Evolutionary conservation across 92 coral and sea anemone genomes (phyloP).

Genomic region (Paragorgia papillata): DNA sequence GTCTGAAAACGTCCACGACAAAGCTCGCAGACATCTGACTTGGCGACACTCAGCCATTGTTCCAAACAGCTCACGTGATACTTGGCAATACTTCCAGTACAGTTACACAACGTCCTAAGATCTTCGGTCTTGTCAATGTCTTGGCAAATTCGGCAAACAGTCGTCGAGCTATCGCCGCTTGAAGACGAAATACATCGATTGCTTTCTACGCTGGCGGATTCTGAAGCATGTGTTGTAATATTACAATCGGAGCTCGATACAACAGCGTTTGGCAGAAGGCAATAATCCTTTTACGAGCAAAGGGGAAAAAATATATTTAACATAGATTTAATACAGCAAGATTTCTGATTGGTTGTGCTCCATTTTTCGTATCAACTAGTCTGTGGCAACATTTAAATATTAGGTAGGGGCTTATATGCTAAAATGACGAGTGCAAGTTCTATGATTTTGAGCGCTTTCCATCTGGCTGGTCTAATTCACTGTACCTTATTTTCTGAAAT

Average conservation of each 20-base stretch:
- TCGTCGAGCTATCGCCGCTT: constrained; percentile 22
- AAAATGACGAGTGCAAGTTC: too few relatives aligned
- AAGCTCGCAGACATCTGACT: constrained; percentile 79
- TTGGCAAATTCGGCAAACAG: constrained; percentile 84
- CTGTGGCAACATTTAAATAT: too few relatives aligned
- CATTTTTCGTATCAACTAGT: too few relatives aligned
- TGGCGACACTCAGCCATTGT: constrained; percentile 84
- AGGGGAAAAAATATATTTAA: not conserved
- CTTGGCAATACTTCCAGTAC: constrained; percentile 86
- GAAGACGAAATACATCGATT: not conserved
- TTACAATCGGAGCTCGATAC: constrained; percentile 32
- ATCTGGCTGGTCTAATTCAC: not conserved
- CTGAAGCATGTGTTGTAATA: not conserved
- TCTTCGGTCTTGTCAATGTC: constrained; percentile 66
- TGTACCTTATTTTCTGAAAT: not conserved
- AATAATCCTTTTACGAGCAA: constrained; percentile 1
- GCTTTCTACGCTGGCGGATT: not conserved
- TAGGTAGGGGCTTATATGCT: too few relatives aligned
- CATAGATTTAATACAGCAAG: not conserved
- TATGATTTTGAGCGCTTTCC: too few relatives aligned
- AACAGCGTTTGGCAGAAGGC: not conserved
- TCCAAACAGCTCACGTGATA: constrained; percentile 85
- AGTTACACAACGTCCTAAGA: constrained; percentile 78
- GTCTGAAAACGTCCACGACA: constrained; percentile 73
- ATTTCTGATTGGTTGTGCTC: too few relatives aligned